These are phyloP conservation scores for Patiria pectinifera DNA, from an alignment of 53 echinoderm and acorn worm species.

Conservation along the genomic window DNA sequence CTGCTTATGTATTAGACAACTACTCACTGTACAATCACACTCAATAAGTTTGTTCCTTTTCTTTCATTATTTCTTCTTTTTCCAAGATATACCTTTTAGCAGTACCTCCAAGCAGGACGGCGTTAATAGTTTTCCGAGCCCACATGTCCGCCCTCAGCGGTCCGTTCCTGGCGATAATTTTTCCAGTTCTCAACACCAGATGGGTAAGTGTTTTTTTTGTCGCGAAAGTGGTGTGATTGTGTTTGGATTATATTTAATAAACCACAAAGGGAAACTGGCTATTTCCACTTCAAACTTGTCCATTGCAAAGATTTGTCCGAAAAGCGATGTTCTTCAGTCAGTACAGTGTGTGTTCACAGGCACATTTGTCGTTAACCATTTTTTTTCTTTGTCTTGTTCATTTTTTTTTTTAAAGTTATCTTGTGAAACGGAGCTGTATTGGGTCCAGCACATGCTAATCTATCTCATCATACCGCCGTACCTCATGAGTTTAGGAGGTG, in stretches of 20 bases:
- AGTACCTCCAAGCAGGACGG: constrained; percentile 88
- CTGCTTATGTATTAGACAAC: too few species aligned
- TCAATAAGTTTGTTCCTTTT: background rate
- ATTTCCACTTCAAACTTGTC: too few species aligned
- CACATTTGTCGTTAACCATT: background rate
- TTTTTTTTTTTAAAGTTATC: constrained; percentile 68
- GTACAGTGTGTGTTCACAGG: background rate
- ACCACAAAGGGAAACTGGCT: too few species aligned
- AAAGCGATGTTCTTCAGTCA: too few species aligned
- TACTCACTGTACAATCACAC: too few species aligned
- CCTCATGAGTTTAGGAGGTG: constrained; percentile 91
- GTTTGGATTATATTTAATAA: too few species aligned
- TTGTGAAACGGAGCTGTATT: constrained; percentile 88
- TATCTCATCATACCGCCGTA: constrained; percentile 94
- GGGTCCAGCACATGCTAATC: constrained; percentile 91
- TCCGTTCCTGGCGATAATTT: constrained; percentile 88
- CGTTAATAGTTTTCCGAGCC: constrained; percentile 83
- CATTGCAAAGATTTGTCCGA: too few species aligned
- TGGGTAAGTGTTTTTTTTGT: constrained; percentile 66
- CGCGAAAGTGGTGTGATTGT: too few species aligned
- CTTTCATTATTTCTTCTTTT: constrained; percentile 22
- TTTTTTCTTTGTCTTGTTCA: background rate
- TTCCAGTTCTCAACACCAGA: constrained; percentile 95
- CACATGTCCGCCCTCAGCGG: constrained; percentile 89
- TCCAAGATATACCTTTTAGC: constrained; percentile 92